A percentile compares a stretch with the other conserved stretches of the same genome.
Conservation (phyloP, 2,797 vertebrate genomes). For the Siniperca undulata region DNA sequence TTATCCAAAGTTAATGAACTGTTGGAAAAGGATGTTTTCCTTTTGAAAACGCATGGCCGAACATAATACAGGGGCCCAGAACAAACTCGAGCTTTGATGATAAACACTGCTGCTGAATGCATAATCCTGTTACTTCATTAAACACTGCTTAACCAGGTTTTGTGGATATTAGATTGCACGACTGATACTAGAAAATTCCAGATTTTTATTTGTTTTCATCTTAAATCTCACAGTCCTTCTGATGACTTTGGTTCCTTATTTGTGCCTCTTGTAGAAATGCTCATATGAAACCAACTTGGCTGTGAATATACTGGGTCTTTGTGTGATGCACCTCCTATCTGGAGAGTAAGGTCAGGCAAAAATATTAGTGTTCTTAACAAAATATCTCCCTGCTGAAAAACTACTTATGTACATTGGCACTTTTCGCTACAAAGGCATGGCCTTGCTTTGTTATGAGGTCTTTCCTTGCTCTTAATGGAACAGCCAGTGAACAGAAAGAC, state of each 20-base stretch:
- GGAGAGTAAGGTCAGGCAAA: constrained; percentile 59
- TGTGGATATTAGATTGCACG: constrained; percentile 59
- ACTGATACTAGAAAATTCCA: constrained; percentile 51
- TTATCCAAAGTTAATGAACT: constrained; percentile 62
- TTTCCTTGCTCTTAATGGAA: constrained; percentile 47
- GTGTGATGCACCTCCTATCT: constrained; percentile 60
- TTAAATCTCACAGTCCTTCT: constrained; percentile 38
- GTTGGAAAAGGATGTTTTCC: constrained; percentile 47
- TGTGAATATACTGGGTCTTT: constrained; percentile 58
- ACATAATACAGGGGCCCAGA: constrained; percentile 54
- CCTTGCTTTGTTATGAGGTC: constrained; percentile 47
- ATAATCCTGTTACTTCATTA: constrained; percentile 66
- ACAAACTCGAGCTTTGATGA: constrained; percentile 43
- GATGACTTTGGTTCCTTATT: constrained; percentile 41
- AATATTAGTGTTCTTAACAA: constrained; percentile 66
- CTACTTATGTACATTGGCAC: constrained; percentile 72
- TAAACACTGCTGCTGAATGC: constrained; percentile 50
- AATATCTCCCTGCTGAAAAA: constrained; percentile 72
- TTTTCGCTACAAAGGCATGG: constrained; percentile 47
- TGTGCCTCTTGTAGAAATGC: constrained; percentile 25
- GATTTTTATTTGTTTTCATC: constrained; percentile 62
- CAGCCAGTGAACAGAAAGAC: constrained; percentile 32
- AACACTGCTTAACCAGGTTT: constrained; percentile 69
- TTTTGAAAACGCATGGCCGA: constrained; percentile 56
- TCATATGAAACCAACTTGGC: constrained; percentile 39